Evolutionary conservation across 2,888 invertebrate genomes (phyloP), one percentile per base, ranked within the genome.

Genomic region (Ichneumoninae sp.): DNA sequence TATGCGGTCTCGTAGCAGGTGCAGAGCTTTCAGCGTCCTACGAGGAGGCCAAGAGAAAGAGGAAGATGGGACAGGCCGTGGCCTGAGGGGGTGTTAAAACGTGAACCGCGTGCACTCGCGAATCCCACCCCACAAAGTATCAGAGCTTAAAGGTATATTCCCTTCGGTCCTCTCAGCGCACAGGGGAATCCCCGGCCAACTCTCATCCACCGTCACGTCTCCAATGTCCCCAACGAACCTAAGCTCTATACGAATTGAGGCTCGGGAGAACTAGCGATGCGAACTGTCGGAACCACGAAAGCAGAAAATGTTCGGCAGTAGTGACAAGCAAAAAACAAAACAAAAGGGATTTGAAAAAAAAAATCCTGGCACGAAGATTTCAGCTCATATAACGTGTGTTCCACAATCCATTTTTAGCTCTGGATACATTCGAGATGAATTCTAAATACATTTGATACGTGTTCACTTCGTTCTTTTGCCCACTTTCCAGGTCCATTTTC

Each of bases 61-160:
- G 44, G 26, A 68, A 40, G 47, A 66, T 44, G 83, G 36, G 36
- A 40, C 40, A 75, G 74, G 69, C 52, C 16, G 50, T 57, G 73
- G 60, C 70, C 75, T 74, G 75, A 75, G 40, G 66, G 75, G 54
- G 44, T 71, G 63, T 81, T 83, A 83, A 83, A 81, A 83, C 66
- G 54, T 68, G 76, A 79, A 83, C 68, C 52, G 36, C 68, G 83
- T 68, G 79, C 74, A 36, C 76, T 66, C 80, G 50, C 71, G 70
- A 19, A 0, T 8, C 54, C 66, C 75, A 50, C 33, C 57, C 83
- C 40, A 36, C 63, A 73, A 50, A 66, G 50, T 65, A 68, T n/a
- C 60, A 36, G 40, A 68, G 63, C 79, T 79, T 71, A 66, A 54
- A 30, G 16, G 54, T 47, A 54, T 47, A 47, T 47, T 13, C 63